Base-by-base conservation (phyloP, 2,888 invertebrate species). In the Tinea semifulvella region DNA sequence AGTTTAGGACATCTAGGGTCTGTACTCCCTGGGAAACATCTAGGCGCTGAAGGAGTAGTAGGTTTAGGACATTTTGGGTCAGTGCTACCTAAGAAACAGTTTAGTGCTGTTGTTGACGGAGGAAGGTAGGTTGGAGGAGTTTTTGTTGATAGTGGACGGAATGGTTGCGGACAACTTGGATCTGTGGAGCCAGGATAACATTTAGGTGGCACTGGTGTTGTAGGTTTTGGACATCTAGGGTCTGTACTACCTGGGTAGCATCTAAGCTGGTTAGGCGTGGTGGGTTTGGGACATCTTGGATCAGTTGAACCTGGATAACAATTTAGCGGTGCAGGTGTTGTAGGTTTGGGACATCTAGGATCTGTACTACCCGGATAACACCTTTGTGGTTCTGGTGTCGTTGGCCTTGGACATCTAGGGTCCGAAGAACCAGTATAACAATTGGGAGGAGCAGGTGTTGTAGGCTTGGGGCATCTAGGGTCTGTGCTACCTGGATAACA, bases 71-170 rank as follows among this genome's bases (percentile, higher is more conserved):
- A 69, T 0, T 60, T 47, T 0, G 57, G 53, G 22, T 62, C 61
- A 2, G 49, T 51, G 3, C 28, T 45, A 0, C 54, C 57, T 45
- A 42, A 52, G 42, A 19, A 46, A 47, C 36, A 52, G 47, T 42
- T 52, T 14, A 60, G 60, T 43, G 61, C 49, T 44, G 59, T 58
- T 1, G 75, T 71, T 53, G 75, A 72, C 7, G 82, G 82, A 4
- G 82, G 80, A 20, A 82, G 60, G 50, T 82, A 83, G 7, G 77
- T 76, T 1, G 74, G 65, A 0, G 58, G 54, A 35, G 47, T 42
- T 0, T 56, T 49, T 6, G 47, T 45, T 6, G 47, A 45, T 31
- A 57, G 61, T 43, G 44, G 51, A 1, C 10, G 51, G 50, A 47
- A 51, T 53, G 64, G 58, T 26, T 46, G 45, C 0, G 57, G 46